Base-by-base conservation (phyloP, 2,888 invertebrate genomes). In the Dorcus hopei region DNA sequence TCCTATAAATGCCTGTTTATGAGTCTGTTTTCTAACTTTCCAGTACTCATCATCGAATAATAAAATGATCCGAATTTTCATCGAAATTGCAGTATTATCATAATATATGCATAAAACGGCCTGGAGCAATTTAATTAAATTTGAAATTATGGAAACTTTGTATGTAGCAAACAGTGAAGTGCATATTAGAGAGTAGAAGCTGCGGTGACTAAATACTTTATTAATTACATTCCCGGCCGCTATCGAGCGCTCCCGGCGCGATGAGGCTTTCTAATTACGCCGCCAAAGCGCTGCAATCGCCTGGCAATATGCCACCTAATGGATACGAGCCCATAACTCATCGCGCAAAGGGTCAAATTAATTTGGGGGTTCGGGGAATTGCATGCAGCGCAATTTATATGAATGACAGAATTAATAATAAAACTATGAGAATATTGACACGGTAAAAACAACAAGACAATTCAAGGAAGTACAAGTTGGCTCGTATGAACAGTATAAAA, bases 281-380 rank as follows among this genome's bases (percentile, higher is more conserved):
- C 72, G 69, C 68, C 72, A 69, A 72, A 71, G 73, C 72, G 71
- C 68, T 45, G 45, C 71, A 73, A 76, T 75, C 70, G 74, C 75
- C 70, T 71, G 70, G 74, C 76, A 76, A 76, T 76, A 76, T 75
- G 76, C 74, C 74, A 72, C 73, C 74, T 76, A 76, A 76, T 75
- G 75, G 74, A 73, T 74, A 74, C 70, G 72, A 71, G 70, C 68
- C 65, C 70, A 69, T 76, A 75, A 75, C 69, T 76, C 76, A 75
- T 75, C 71, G 66, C 63, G 66, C 71, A 71, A 74, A 73, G 74
- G 74, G 72, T 72, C 72, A 73, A 74, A 76, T 76, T 76, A 75
- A 76, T 76, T 75, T 71, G 65, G 72, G 69, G 70, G 68, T 66
- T 68, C 69, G 64, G 70, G 68, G 65, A 70, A 71, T 68, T 68